Evolutionary conservation across 2,113 vertebrate species (phyloP).

Genomic region (Xerus inauris): DNA sequence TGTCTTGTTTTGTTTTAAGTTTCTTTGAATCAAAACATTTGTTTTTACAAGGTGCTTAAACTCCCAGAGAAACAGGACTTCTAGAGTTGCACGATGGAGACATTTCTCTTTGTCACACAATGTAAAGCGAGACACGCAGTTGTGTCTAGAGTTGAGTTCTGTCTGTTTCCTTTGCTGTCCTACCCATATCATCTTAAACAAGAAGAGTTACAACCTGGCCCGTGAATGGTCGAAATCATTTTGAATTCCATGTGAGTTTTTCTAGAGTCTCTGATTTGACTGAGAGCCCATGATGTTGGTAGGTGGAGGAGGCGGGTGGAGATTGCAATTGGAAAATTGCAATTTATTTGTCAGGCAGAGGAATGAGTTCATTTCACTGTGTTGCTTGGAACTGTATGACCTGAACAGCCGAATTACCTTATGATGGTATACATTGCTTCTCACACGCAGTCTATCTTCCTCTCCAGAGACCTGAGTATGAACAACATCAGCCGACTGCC

Average conservation of each 20-base stretch:
- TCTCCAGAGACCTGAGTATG: constrained; percentile 96
- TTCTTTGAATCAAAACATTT: constrained; percentile 77
- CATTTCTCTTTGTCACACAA: constrained; percentile 45
- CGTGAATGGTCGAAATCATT: constrained; percentile 20
- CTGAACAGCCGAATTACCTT: constrained; percentile 83
- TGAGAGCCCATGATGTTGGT: not conserved
- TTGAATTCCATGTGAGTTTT: constrained; percentile 20
- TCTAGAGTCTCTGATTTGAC: constrained; percentile 62
- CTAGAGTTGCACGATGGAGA: constrained; percentile 47
- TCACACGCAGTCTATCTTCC: constrained; percentile 86
- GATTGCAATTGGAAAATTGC: constrained; percentile 71
- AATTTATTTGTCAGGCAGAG: constrained; percentile 77
- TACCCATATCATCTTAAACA: constrained; percentile 24
- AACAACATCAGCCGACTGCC: constrained; percentile 94
- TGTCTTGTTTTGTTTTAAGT: constrained; percentile 80
- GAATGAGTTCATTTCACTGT: constrained; percentile 77
- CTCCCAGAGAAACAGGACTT: constrained; percentile 43
- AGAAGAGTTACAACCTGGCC: constrained; percentile 49
- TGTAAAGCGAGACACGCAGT: constrained; percentile 33
- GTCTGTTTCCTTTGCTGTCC: constrained; percentile 57
- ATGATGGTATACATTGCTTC: constrained; percentile 67
- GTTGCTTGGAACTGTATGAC: constrained; percentile 83
- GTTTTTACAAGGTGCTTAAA: constrained; percentile 75
- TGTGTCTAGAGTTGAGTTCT: not conserved
- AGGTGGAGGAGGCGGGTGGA: not conserved